phyloP scores from a whole-genome alignment of 2,797 vertebrate species.

The Hapalemur alaotrensis region DNA sequence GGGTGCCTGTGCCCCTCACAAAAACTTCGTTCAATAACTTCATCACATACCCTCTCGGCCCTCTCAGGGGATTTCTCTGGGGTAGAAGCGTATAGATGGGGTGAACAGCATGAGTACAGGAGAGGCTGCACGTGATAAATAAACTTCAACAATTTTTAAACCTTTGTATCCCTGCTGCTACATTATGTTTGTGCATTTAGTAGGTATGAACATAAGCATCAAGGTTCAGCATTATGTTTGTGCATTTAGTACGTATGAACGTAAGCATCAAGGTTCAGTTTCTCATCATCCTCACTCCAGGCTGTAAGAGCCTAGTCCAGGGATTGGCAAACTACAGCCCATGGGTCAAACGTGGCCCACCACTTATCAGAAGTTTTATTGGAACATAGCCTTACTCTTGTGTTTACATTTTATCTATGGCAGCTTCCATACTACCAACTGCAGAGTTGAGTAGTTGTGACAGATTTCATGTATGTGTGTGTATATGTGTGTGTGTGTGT shows the following conservation, averaged over 20 bases:
- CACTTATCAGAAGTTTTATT: neutral
- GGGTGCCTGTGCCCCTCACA: no score
- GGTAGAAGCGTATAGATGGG: no score
- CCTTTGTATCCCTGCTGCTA: neutral
- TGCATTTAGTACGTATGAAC: no score
- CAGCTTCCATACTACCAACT: neutral
- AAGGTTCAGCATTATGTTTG: no score
- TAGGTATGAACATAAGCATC: neutral
- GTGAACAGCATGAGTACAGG: neutral
- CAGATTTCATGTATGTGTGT: neutral
- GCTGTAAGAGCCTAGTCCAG: neutral
- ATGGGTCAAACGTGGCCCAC: neutral
- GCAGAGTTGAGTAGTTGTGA: neutral
- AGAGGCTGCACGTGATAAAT: neutral
- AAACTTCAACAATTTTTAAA: neutral
- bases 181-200: neutral
- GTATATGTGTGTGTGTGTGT: neutral
- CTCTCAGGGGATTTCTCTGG: neutral
- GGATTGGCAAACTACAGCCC: neutral
- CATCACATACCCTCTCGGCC: neutral
- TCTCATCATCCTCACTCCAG: neutral
- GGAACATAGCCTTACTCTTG: neutral
- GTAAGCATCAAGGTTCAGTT: neutral
- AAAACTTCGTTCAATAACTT: neutral
- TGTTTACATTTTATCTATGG: neutral